These are phyloP conservation scores for Miopithecus talapoin DNA, from an alignment of 2,797 vertebrate species.

Conservation along the genomic window DNA sequence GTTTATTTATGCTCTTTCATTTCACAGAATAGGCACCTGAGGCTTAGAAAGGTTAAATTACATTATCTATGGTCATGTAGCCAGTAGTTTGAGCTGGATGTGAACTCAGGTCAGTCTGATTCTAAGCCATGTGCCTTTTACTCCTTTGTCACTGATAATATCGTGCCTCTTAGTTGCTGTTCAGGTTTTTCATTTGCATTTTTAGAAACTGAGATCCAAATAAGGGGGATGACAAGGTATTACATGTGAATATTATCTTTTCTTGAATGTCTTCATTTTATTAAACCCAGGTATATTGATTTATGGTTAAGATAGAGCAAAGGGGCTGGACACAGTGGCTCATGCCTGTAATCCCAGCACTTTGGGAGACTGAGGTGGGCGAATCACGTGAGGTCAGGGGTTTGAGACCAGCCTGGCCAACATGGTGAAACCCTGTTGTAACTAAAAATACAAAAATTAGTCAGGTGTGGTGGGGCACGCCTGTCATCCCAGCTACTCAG, in stretches of 20 bases:
- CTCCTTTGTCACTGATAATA: background rate
- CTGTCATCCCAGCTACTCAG: background rate
- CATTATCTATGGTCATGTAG: background rate
- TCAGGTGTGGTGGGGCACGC: background rate
- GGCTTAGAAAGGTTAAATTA: background rate
- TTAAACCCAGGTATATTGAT: background rate
- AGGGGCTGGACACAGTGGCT: background rate
- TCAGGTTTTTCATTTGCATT: background rate
- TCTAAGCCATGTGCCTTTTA: background rate
- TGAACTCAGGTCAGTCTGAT: constrained; percentile 17
- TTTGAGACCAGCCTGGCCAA: background rate
- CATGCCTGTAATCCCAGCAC: background rate
- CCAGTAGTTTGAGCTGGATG: background rate
- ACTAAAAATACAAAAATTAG: background rate
- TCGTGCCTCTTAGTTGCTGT: background rate
- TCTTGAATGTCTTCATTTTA: background rate
- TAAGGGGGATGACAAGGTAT: background rate
- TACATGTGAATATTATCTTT: background rate
- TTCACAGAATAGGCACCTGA: background rate
- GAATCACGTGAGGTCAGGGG: too few relatives aligned
- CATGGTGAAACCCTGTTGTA: background rate
- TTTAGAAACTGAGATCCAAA: background rate
- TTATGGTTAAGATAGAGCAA: background rate
- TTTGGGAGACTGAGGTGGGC: background rate
- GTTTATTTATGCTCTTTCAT: constrained; percentile 4